These are phyloP conservation scores for Oreochromis tanganicae DNA, from an alignment of 2,113 vertebrate species.

Conservation along the genomic window DNA sequence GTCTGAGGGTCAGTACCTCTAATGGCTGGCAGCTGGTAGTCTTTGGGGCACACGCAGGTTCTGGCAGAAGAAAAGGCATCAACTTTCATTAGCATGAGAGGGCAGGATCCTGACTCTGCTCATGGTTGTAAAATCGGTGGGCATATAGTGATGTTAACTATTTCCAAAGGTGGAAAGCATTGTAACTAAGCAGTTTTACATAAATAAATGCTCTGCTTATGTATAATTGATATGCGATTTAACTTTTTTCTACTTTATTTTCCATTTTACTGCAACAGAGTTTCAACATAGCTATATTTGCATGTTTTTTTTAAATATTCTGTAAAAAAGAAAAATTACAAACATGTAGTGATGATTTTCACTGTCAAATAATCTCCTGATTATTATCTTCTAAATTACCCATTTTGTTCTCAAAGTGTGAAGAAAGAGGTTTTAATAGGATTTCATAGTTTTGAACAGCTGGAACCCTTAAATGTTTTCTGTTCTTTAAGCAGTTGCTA, in stretches of 20 bases:
- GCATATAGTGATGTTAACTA: not conserved
- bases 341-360: not conserved
- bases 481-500: not conserved
- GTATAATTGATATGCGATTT: not conserved
- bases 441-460: not conserved
- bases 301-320: not conserved
- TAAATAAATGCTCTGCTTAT: not conserved
- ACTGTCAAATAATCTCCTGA: not conserved
- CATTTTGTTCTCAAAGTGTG: not conserved
- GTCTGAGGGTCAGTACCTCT: not conserved
- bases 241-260: not conserved
- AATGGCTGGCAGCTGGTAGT: constrained; percentile 1
- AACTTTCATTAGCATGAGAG: constrained; percentile 12
- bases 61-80: constrained; percentile 17
- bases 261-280: not conserved
- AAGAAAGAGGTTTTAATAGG: not conserved
- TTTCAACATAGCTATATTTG: not conserved
- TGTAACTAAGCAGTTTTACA: not conserved
- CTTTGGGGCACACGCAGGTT: not conserved
- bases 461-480: not conserved
- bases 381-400: not conserved
- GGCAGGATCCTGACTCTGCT: not conserved
- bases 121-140: not conserved
- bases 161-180: not conserved
- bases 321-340: not conserved